These are phyloP conservation scores for Microplitis deprimator DNA, from an alignment of 2,888 invertebrate genomes.

Conservation along the genomic window DNA sequence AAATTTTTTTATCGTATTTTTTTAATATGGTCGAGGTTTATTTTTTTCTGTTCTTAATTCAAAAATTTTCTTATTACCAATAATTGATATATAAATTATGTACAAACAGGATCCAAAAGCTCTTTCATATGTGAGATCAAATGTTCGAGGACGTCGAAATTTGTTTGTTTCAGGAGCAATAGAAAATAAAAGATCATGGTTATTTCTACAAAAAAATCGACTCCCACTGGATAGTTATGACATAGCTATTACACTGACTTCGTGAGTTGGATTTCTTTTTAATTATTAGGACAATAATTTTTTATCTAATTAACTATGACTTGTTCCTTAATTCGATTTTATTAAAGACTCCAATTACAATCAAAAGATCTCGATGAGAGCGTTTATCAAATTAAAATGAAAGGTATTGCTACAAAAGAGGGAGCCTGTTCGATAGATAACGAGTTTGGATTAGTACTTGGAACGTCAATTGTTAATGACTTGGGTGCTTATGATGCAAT, in stretches of 20 bases:
- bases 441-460: too few relatives aligned
- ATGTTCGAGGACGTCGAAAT: neutral
- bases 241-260: constrained; percentile 41
- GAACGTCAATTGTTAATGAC: constrained; percentile 37
- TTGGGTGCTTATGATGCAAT: constrained; percentile 44
- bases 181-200: constrained; percentile 19
- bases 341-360: neutral
- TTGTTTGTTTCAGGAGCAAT: constrained; percentile 24
- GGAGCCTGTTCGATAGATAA: constrained; percentile 35
- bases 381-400: too few relatives aligned
- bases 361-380: too few relatives aligned
- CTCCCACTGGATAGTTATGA: constrained; percentile 37
- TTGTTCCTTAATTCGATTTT: neutral
- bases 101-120: too few relatives aligned
- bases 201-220: neutral
- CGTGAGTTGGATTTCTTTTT: constrained; percentile 29
- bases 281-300: too few relatives aligned
- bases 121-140: constrained; percentile 15
- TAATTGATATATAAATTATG: too few relatives aligned
- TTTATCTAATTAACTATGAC: neutral
- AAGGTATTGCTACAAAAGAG: neutral
- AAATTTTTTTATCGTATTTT: too few relatives aligned
- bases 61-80: too few relatives aligned
- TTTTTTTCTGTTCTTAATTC: too few relatives aligned
- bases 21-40: too few relatives aligned